Conservation (phyloP, 2,797 vertebrate genomes). For the Nyctibius grandis region DNA sequence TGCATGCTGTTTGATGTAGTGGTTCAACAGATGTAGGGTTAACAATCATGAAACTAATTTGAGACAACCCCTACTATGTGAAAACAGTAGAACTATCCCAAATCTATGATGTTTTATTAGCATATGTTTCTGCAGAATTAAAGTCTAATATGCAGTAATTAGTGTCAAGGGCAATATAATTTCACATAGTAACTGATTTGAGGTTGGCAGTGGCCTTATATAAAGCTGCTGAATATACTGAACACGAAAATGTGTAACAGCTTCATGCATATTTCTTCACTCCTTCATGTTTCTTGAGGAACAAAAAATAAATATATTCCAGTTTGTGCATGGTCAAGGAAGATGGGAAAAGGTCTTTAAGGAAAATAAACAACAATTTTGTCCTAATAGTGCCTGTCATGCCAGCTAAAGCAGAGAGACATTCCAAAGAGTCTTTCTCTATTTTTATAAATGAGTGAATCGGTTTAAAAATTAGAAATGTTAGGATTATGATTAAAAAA, state of each 20-base stretch:
- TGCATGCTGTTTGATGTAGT: neutral
- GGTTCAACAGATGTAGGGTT: neutral
- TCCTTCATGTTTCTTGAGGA: neutral
- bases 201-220: neutral
- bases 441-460: neutral
- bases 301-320: neutral
- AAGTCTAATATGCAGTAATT: neutral
- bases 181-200: neutral
- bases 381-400: neutral
- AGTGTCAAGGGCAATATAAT: neutral
- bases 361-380: neutral
- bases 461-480: neutral
- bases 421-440: neutral
- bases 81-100: neutral
- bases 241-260: neutral
- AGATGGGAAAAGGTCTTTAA: neutral
- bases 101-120: neutral
- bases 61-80: neutral
- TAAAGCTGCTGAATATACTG: neutral
- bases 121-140: neutral
- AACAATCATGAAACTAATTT: neutral
- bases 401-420: neutral
- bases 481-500: neutral
- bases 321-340: neutral
- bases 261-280: neutral